Conservation (phyloP, 2,888 invertebrate species). For the Hofmannophila pseudospretella region DNA sequence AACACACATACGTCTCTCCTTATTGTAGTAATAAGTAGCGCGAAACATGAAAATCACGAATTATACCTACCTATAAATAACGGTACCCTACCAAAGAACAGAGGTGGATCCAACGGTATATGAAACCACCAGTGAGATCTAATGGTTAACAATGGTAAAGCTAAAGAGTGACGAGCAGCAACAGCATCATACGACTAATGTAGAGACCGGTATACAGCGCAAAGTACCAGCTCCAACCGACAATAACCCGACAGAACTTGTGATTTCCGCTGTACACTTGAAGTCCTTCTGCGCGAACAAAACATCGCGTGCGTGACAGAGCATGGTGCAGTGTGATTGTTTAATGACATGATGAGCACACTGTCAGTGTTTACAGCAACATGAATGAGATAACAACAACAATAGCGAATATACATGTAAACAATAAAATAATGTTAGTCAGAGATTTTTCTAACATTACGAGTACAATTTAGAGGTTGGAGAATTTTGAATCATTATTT, state of each 20-base stretch:
- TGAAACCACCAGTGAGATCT: too few species aligned
- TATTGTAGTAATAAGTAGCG: too few species aligned
- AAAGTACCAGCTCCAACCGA: slow-evolving; percentile 10
- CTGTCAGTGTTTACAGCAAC: slow-evolving; percentile 8
- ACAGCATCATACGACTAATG: slow-evolving; percentile 4
- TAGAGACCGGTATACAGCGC: slow-evolving; percentile 8
- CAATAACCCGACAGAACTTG: slow-evolving; percentile 7
- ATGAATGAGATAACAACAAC: slow-evolving; percentile 20
- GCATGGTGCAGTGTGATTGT: slow-evolving; percentile 30
- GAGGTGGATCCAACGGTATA: too few species aligned
- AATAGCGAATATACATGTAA: slow-evolving; percentile 1
- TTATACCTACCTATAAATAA: too few species aligned
- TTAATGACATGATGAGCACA: slow-evolving; percentile 11
- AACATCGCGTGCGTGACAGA: slow-evolving; percentile 21
- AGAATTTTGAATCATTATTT: too few species aligned
- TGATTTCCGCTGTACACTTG: slow-evolving; percentile 13
- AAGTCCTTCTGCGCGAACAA: slow-evolving; percentile 19
- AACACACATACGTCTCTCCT: not conserved
- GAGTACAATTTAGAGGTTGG: too few species aligned
- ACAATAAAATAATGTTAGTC: too few species aligned
- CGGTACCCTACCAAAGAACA: too few species aligned
- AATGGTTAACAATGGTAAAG: too few species aligned
- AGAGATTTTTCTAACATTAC: too few species aligned
- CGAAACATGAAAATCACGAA: too few species aligned
- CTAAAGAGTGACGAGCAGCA: not conserved